Conservation (phyloP, 2,888 invertebrate species). For the Clostera curtula region DNA sequence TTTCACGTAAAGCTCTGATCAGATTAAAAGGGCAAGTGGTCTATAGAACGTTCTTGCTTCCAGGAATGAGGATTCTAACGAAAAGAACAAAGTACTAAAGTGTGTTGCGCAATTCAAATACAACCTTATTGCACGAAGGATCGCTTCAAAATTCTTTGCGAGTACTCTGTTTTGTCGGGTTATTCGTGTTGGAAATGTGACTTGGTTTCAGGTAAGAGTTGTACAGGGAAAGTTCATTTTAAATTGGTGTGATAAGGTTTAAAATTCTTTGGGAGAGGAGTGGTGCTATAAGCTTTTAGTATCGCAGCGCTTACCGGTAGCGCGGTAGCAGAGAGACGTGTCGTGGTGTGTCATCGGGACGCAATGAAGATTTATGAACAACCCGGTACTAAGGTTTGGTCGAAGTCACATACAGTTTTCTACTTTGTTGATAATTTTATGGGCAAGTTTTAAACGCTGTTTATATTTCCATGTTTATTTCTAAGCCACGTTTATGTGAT, state of each 20-base stretch:
- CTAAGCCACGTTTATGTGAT: slow-evolving; percentile 24
- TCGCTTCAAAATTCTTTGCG: slow-evolving; percentile 39
- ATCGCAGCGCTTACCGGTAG: slow-evolving; percentile 33
- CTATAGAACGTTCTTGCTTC: slow-evolving; percentile 40
- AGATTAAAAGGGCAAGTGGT: slow-evolving; percentile 5
- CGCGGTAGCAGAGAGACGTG: slow-evolving; percentile 71
- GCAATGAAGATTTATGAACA: slow-evolving; percentile 74
- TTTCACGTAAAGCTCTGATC: slow-evolving; percentile 18
- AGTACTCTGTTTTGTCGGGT: slow-evolving; percentile 35
- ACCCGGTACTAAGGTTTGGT: slow-evolving; percentile 52
- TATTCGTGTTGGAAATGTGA: slow-evolving; percentile 47
- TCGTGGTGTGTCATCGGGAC: slow-evolving; percentile 73
- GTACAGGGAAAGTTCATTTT: slow-evolving; percentile 14
- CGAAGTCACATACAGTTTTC: slow-evolving; percentile 49
- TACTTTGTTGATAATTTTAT: slow-evolving; percentile 46
- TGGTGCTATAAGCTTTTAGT: slow-evolving; percentile 37
- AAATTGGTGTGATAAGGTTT: slow-evolving; percentile 15
- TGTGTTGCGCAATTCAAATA: slow-evolving; percentile 29
- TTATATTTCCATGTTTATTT: slow-evolving; percentile 25
- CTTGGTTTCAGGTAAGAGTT: slow-evolving; percentile 28
- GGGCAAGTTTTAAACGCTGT: slow-evolving; percentile 29
- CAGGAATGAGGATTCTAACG: slow-evolving; percentile 49
- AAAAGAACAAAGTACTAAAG: slow-evolving; percentile 63
- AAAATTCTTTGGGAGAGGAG: slow-evolving; percentile 16
- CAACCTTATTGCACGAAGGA: slow-evolving; percentile 36